These are phyloP conservation scores for Canis aureus DNA, from an alignment of 2,113 vertebrate species.

Conservation along the genomic window DNA sequence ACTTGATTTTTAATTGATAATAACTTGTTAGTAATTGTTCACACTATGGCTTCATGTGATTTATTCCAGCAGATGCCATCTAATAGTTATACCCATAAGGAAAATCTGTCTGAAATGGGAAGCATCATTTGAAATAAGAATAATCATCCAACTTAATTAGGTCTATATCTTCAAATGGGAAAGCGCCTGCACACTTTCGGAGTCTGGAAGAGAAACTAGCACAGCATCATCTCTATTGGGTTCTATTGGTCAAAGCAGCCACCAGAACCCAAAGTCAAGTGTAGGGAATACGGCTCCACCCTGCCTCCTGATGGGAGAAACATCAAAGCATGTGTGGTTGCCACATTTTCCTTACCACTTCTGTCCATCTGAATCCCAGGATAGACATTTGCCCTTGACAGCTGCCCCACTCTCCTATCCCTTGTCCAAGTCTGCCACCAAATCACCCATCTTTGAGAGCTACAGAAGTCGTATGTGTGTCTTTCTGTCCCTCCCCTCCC, in stretches of 20 bases:
- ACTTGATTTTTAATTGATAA: background rate
- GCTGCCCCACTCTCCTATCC: background rate
- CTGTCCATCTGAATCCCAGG: background rate
- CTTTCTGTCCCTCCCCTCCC: background rate
- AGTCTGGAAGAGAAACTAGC: background rate
- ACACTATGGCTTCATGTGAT: background rate
- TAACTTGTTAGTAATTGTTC: slow-evolving; percentile 40
- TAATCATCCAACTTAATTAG: background rate
- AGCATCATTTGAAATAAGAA: slow-evolving; percentile 18
- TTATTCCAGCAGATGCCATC: background rate
- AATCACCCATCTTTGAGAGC: background rate
- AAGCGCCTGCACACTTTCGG: background rate
- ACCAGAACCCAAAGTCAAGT: background rate
- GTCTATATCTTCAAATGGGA: background rate
- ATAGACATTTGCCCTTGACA: background rate
- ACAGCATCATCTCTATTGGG: background rate
- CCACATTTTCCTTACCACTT: background rate
- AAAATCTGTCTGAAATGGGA: slow-evolving; percentile 34
- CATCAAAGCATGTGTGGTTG: background rate
- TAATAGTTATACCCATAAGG: background rate
- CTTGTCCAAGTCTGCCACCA: background rate
- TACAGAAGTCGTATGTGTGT: background rate
- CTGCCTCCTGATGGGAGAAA: background rate
- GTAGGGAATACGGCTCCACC: background rate
- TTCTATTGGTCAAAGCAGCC: background rate